phyloP scores from a whole-genome alignment of 2,888 invertebrate species.

The Parelbella ahira region DNA sequence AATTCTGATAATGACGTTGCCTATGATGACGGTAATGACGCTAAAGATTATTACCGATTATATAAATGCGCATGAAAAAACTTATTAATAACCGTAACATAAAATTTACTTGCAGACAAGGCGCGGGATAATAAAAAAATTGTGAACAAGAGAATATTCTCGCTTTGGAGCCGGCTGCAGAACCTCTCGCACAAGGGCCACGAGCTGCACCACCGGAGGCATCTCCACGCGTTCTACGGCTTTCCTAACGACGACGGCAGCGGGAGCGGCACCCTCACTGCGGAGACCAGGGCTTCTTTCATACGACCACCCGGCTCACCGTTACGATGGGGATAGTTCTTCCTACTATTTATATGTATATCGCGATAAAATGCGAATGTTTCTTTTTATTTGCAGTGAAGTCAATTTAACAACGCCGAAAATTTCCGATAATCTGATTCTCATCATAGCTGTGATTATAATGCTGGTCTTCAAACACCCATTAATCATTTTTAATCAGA shows the following conservation, averaged over 20 bases:
- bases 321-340: slow-evolving; percentile 63
- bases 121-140: slow-evolving; percentile 42
- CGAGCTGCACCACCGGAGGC: slow-evolving; percentile 64
- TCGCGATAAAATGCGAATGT: background rate
- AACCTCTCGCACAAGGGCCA: slow-evolving; percentile 66
- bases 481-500: too few relatives aligned
- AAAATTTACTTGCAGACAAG: slow-evolving; percentile 42
- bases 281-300: slow-evolving; percentile 62
- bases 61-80: too few relatives aligned
- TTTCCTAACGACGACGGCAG: slow-evolving; percentile 56
- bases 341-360: background rate
- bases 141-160: slow-evolving; percentile 65
- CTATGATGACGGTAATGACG: too few relatives aligned
- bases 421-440: slow-evolving; percentile 13
- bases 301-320: slow-evolving; percentile 73
- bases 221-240: slow-evolving; percentile 63
- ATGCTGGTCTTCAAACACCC: slow-evolving; percentile 3
- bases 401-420: slow-evolving; percentile 3
- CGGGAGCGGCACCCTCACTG: slow-evolving; percentile 52
- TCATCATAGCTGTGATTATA: slow-evolving; percentile 4
- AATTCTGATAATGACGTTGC: too few relatives aligned
- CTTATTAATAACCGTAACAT: too few relatives aligned
- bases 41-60: too few relatives aligned
- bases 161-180: slow-evolving; percentile 69
- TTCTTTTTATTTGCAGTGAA: slow-evolving; percentile 4